Percentiles rank a stretch among this genome's conserved stretches.
Evolutionary conservation across 1,140 invertebrate species (phyloP).

Genomic region (Ips nitidus): DNA sequence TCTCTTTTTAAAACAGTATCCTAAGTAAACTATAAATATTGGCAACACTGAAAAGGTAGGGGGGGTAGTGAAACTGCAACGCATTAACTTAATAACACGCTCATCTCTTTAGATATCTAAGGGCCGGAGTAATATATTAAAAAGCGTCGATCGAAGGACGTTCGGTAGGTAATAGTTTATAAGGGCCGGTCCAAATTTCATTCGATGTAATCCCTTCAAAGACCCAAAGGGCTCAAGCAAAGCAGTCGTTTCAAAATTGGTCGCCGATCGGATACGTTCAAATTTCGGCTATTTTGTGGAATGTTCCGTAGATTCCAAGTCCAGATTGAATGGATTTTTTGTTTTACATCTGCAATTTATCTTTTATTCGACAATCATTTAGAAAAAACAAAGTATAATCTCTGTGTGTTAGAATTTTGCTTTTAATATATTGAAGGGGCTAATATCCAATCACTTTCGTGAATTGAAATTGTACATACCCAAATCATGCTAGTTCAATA

Average conservation of each 20-base stretch:
- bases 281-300: constrained; percentile 1
- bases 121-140: no score
- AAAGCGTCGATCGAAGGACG: no score
- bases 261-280: background rate
- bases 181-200: background rate
- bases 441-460: background rate
- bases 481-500: background rate
- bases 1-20: no score
- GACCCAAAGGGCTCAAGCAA: background rate
- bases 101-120: no score
- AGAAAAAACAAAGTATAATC: no score
- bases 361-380: background rate
- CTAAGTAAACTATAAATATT: no score
- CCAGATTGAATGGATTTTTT: background rate
- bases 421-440: background rate
- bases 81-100: no score
- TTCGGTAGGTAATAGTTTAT: background rate
- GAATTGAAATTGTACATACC: background rate
- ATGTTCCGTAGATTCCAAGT: background rate
- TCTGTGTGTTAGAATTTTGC: background rate
- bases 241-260: constrained; percentile 1
- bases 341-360: background rate
- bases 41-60: no score
- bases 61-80: no score
- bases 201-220: constrained; percentile 2